Evolutionary conservation across 1,140 invertebrate genomes (phyloP).

Genomic region (Penaeus vannamei): DNA sequence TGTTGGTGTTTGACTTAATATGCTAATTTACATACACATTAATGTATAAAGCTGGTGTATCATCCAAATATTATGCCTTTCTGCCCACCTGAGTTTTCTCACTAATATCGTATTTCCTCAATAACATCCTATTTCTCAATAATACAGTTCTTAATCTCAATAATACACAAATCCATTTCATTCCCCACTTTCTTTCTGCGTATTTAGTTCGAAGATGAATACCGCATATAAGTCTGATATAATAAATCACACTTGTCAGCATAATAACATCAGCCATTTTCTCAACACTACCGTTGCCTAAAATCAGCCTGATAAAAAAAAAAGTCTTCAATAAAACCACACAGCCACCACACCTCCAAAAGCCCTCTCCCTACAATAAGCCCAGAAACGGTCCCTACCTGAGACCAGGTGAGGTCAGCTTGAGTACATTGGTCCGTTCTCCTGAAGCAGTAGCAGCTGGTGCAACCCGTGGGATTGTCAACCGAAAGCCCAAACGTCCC

Average conservation of each 20-base stretch:
- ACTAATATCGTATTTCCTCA: too few species aligned
- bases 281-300: not conserved
- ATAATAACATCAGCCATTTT: too few species aligned
- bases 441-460: conserved; percentile 91
- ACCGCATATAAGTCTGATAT: too few species aligned
- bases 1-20: not conserved
- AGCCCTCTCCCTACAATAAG: conserved; percentile 3
- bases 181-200: too few species aligned
- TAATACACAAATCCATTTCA: too few species aligned
- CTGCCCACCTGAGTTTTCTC: too few species aligned
- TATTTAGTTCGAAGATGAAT: too few species aligned
- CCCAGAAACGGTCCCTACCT: conserved; percentile 71
- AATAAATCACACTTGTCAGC: too few species aligned
- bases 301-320: not conserved
- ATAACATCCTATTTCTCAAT: too few species aligned
- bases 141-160: too few species aligned
- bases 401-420: conserved; percentile 83
- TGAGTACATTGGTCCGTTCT: conserved; percentile 83
- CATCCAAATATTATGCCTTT: too few species aligned
- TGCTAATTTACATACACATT: not conserved
- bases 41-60: too few species aligned
- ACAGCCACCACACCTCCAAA: not conserved
- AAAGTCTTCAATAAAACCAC: not conserved
- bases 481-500: conserved; percentile 84
- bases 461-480: conserved; percentile 85